Percentiles rank a stretch among this genome's conserved stretches.
phyloP scores from a whole-genome alignment of 2,113 vertebrate genomes.

The Ageneiosus marmoratus region DNA sequence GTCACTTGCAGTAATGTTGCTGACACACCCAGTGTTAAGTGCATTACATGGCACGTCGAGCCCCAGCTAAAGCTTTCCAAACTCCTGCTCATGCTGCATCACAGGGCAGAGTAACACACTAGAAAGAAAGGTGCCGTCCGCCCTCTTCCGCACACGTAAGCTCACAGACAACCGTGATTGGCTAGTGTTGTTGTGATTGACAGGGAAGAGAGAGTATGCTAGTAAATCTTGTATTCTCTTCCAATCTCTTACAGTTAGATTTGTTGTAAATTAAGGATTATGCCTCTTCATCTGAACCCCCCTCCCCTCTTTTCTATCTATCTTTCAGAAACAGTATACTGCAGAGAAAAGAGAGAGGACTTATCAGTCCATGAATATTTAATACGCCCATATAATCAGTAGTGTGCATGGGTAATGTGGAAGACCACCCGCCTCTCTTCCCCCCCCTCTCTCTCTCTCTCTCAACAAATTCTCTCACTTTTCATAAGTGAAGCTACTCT shows the following conservation, averaged over 20 bases:
- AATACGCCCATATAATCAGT: neutral
- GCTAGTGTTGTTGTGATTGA: neutral
- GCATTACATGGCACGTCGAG: too few relatives aligned
- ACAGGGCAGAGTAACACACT: neutral
- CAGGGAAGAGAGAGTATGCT: neutral
- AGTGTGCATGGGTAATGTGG: conserved; percentile 1
- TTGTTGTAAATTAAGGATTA: neutral
- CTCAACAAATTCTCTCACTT: neutral
- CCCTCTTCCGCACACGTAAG: neutral
- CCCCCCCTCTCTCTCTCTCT: neutral
- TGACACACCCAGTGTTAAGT: neutral
- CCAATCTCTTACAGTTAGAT: neutral
- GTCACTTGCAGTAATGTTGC: neutral
- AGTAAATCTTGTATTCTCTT: neutral
- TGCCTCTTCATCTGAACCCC: neutral
- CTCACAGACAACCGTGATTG: neutral
- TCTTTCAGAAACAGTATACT: neutral
- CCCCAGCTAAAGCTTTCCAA: too few relatives aligned
- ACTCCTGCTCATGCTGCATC: too few relatives aligned
- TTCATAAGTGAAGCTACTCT: neutral
- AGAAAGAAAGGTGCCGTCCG: neutral
- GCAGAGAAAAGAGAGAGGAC: neutral
- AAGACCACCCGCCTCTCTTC: neutral
- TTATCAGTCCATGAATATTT: conserved; percentile 18
- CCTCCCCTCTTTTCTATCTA: too few relatives aligned